A percentile compares a stretch with the other conserved stretches of the same genome.
Conservation (phyloP, 1,140 invertebrate species). For the Acromyrmex echinatior region DNA sequence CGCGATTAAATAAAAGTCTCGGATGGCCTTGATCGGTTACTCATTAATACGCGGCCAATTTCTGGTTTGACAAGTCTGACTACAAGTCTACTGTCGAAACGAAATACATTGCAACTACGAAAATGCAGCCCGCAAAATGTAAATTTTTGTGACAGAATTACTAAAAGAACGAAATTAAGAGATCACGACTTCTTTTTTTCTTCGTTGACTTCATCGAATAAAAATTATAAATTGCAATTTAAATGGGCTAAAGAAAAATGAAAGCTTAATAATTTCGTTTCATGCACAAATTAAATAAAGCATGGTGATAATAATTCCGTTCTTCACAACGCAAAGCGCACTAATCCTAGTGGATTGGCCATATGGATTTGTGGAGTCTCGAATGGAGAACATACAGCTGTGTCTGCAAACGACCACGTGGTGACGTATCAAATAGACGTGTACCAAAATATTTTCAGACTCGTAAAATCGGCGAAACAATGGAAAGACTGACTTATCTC, state of each 20-base stretch:
- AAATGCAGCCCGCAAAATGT: conserved; percentile 15
- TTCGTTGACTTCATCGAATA: background rate
- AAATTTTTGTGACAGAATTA: background rate
- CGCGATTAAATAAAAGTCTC: conserved; percentile 38
- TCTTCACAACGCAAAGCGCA: background rate
- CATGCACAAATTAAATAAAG: background rate
- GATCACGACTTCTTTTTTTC: background rate
- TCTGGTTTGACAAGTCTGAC: conserved; percentile 57
- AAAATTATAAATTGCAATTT: conserved; percentile 7
- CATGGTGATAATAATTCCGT: background rate
- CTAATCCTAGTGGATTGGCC: conserved; percentile 22
- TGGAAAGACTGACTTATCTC: background rate
- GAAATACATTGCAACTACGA: conserved; percentile 11
- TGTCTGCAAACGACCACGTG: background rate
- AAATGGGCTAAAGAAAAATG: background rate
- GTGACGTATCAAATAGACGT: background rate
- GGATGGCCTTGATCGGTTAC: conserved; percentile 48
- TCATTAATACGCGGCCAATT: conserved; percentile 39
- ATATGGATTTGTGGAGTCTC: conserved; percentile 18
- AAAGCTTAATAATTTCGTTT: background rate
- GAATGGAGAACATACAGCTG: conserved; percentile 10
- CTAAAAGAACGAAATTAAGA: background rate
- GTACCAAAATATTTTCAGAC: background rate
- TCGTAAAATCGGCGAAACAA: conserved; percentile 12
- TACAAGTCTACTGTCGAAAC: background rate